Percentiles rank a stretch among this genome's conserved stretches.
phyloP scores from a whole-genome alignment of 2,113 vertebrate species.

The Microcebus griseorufus region DNA sequence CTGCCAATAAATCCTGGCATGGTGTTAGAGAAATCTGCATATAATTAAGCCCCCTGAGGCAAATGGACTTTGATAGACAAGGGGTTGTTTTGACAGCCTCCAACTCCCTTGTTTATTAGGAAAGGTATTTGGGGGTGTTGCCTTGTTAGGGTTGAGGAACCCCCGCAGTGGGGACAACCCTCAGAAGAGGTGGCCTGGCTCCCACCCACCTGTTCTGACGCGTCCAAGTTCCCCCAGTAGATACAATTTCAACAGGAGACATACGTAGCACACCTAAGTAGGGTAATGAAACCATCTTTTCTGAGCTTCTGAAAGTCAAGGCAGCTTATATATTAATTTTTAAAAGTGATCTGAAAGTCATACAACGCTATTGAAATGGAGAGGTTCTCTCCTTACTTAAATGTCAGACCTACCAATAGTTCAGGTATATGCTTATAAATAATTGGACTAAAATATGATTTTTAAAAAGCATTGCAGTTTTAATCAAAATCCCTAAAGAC shows the following conservation, averaged over 20 bases:
- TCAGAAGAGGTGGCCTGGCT: neutral
- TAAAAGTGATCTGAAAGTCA: neutral
- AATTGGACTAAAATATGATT: slow-evolving; percentile 4
- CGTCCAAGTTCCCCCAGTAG: neutral
- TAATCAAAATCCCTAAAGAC: slow-evolving; percentile 35
- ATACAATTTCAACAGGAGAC: neutral
- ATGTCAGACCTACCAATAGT: neutral
- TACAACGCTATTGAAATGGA: neutral
- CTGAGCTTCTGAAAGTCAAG: neutral
- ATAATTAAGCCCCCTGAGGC: slow-evolving; percentile 63
- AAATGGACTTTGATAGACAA: slow-evolving; percentile 44
- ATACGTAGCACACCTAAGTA: rapidly evolving
- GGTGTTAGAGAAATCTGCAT: neutral
- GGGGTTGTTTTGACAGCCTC: neutral
- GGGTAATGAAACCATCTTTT: neutral
- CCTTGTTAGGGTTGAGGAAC: neutral
- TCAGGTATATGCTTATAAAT: neutral
- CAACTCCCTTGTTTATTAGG: neutral
- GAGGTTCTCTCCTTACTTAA: neutral
- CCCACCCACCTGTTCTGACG: neutral
- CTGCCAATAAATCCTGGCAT: slow-evolving; percentile 60
- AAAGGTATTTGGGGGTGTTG: neutral
- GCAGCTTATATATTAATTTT: neutral
- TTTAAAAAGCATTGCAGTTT: slow-evolving; percentile 41
- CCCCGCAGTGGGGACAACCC: neutral